A percentile compares a stretch with the other conserved stretches of the same genome.
Conservation (phyloP, 2,888 invertebrate genomes). For the Megastigmus dorsalis region DNA sequence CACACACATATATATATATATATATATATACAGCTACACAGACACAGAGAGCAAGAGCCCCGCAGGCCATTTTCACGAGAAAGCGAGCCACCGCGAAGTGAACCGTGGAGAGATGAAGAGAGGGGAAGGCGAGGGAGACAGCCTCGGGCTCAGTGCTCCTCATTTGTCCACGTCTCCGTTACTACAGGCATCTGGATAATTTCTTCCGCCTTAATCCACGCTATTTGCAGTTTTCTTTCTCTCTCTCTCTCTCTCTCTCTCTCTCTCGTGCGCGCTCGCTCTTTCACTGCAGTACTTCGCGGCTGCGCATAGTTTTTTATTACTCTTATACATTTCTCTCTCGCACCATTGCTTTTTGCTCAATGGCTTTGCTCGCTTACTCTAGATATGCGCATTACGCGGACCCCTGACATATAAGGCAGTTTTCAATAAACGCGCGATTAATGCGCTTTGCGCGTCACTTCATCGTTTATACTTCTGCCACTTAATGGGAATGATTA, state of each 20-base stretch:
- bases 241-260: not conserved
- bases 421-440: conserved; percentile 31
- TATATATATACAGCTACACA: too few species aligned
- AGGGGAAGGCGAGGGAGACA: not conserved
- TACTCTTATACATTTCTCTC: conserved; percentile 11
- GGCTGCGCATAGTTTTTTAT: not conserved
- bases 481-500: too few species aligned
- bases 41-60: too few species aligned
- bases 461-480: too few species aligned
- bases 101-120: conserved; percentile 11
- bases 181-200: conserved; percentile 65
- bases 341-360: too few species aligned
- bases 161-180: conserved; percentile 66
- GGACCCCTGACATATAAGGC: conserved; percentile 3
- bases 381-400: not conserved
- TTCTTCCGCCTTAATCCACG: conserved; percentile 62
- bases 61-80: conserved; percentile 32
- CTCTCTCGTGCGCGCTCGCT: not conserved
- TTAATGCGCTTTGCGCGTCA: conserved; percentile 20
- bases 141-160: conserved; percentile 58
- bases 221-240: conserved; percentile 38
- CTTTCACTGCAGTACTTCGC: not conserved
- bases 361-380: not conserved
- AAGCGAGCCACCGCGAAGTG: not conserved
- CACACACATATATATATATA: too few species aligned